Evolutionary conservation across 1,140 invertebrate species (phyloP).

Genomic region (Aradophagus sp.): DNA sequence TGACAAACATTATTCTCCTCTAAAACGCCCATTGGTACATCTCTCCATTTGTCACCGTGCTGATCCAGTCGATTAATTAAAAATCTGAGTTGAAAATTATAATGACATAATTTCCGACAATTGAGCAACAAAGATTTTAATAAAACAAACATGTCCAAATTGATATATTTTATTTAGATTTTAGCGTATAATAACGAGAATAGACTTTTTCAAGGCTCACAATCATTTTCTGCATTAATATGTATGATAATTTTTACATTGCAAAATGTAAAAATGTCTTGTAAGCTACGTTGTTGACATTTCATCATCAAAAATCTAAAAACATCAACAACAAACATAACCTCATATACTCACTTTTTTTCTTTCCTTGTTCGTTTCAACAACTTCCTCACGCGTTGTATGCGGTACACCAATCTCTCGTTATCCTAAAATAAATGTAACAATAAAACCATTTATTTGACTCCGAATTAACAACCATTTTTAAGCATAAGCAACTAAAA

Average conservation of each 20-base stretch:
- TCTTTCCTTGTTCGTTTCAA: conserved; percentile 72
- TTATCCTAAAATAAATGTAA: conserved; percentile 69
- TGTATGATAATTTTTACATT: too few relatives aligned
- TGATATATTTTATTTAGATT: too few relatives aligned
- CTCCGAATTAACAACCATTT: too few relatives aligned
- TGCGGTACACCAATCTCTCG: conserved; percentile 73
- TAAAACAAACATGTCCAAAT: too few relatives aligned
- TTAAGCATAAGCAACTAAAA: not conserved
- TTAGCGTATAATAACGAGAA: too few relatives aligned
- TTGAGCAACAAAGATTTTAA: too few relatives aligned
- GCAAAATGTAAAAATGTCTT: too few relatives aligned
- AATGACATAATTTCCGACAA: too few relatives aligned
- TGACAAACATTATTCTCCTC: conserved; percentile 73
- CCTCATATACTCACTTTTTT: conserved; percentile 71
- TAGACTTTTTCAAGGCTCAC: too few relatives aligned
- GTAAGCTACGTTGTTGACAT: too few relatives aligned
- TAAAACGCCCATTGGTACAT: conserved; percentile 72
- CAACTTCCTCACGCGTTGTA: conserved; percentile 71
- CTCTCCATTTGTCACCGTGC: conserved; percentile 73
- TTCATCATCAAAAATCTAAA: too few relatives aligned
- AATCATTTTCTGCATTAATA: too few relatives aligned
- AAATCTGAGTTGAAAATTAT: conserved; percentile 69
- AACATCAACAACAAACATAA: conserved; percentile 62
- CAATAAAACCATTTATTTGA: not conserved
- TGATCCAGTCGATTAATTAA: conserved; percentile 73